These are phyloP conservation scores for Lasiurus cinereus DNA, from an alignment of 2,113 vertebrate species.

Conservation along the genomic window DNA sequence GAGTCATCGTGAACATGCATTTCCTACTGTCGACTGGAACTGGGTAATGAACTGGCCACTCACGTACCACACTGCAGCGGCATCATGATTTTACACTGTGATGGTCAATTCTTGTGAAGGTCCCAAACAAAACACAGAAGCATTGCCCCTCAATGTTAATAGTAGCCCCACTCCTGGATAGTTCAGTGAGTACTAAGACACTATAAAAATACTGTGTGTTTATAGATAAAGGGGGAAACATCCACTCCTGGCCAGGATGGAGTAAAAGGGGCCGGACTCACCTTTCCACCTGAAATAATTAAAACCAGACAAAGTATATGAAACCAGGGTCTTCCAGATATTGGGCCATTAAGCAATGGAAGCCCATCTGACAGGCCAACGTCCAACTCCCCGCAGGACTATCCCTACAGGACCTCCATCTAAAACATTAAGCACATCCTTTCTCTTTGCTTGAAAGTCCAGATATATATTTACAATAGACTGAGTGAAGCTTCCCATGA, in stretches of 20 bases:
- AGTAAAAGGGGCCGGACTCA: neutral
- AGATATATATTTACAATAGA: neutral
- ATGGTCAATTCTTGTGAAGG: neutral
- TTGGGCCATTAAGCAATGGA: neutral
- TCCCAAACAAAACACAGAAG: neutral
- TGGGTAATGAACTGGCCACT: fast-evolving
- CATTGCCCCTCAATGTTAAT: neutral
- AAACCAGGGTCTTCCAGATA: neutral
- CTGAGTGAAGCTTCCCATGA: neutral
- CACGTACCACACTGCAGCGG: neutral
- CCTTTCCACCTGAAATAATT: neutral
- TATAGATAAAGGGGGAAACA: neutral
- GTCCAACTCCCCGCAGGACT: neutral
- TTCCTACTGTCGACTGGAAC: neutral
- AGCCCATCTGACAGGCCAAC: neutral
- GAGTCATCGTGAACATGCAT: fast-evolving
- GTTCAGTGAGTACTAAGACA: neutral
- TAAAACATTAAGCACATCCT: neutral
- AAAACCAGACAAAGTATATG: neutral
- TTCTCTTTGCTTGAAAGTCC: neutral
- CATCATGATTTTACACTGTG: neutral
- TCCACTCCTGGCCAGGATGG: neutral
- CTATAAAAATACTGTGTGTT: neutral
- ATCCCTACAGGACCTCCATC: neutral
- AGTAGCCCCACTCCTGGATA: neutral